Evolutionary conservation across 2,113 vertebrate species (phyloP).

Genomic region (Excalfactoria chinensis): DNA sequence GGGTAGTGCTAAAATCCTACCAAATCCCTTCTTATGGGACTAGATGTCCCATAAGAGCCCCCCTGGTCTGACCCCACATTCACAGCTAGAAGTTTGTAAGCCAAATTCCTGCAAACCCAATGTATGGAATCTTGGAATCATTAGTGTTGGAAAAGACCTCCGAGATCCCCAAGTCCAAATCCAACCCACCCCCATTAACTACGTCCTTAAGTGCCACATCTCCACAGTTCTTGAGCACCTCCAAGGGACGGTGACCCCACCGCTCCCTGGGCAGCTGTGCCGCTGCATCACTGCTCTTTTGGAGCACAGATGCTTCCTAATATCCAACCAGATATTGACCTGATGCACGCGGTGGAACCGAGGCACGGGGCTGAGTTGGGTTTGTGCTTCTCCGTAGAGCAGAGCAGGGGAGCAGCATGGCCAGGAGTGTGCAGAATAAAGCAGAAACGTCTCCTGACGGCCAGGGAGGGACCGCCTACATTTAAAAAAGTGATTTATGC

Average conservation of each 20-base stretch:
- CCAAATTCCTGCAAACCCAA: not conserved
- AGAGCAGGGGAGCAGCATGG: rapidly evolving
- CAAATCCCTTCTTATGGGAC: rapidly evolving
- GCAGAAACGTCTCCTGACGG: not conserved
- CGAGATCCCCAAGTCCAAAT: too few relatives aligned
- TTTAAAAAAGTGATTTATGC: conserved; percentile 73
- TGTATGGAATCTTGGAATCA: too few relatives aligned
- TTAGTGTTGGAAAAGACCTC: too few relatives aligned
- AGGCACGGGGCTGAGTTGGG: not conserved
- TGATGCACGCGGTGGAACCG: not conserved
- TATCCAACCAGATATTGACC: not conserved
- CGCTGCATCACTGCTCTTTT: too few relatives aligned
- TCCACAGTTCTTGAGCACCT: too few relatives aligned
- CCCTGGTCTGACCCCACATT: not conserved
- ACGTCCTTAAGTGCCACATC: too few relatives aligned
- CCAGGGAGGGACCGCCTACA: not conserved
- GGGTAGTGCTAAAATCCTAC: rapidly evolving
- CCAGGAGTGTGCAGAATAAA: not conserved
- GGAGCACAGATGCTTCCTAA: too few relatives aligned
- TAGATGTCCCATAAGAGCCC: too few relatives aligned
- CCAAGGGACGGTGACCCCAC: too few relatives aligned
- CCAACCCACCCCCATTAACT: too few relatives aligned
- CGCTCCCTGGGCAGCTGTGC: too few relatives aligned
- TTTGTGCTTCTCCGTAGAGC: not conserved
- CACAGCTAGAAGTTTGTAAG: not conserved